phyloP scores from a whole-genome alignment of 2,888 invertebrate species.

The Xylota sylvarum region DNA sequence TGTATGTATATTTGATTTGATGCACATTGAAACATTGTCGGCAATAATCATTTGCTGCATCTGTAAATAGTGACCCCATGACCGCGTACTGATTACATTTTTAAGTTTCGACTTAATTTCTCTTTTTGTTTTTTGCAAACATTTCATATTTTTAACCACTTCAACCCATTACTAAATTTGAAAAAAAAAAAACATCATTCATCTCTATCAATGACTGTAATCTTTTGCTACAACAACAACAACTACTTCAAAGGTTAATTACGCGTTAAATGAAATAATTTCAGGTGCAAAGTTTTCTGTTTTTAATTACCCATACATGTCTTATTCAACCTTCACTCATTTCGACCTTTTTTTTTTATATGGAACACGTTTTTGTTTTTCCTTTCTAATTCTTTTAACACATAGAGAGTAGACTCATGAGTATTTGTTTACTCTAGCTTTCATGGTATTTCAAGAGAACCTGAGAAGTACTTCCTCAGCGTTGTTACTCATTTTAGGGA shows the following conservation, averaged over 20 bases:
- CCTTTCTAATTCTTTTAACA: slow-evolving; percentile 10
- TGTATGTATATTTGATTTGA: background rate
- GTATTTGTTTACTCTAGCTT: slow-evolving; percentile 2
- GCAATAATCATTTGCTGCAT: background rate
- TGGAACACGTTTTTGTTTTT: slow-evolving; percentile 6
- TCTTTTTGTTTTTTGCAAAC: background rate
- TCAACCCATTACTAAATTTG: background rate
- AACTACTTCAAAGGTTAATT: slow-evolving; percentile 23
- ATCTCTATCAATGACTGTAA: background rate
- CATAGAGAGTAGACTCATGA: slow-evolving; percentile 10
- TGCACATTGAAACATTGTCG: background rate
- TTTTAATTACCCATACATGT: slow-evolving; percentile 38
- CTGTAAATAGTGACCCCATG: background rate
- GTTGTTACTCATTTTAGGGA: background rate
- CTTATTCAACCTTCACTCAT: background rate
- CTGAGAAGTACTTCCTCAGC: background rate
- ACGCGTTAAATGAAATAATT: slow-evolving; percentile 22
- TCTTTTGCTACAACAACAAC: background rate
- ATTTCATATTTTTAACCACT: background rate
- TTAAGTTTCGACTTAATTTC: background rate
- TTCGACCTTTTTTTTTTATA: background rate
- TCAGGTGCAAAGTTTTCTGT: slow-evolving; percentile 29
- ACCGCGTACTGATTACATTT: background rate
- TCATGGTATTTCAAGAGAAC: background rate
- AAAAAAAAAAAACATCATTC: background rate